A percentile compares a stretch with the other conserved stretches of the same genome.
phyloP scores from a whole-genome alignment of 1,140 invertebrate species.

The Drosophila novamexicana region DNA sequence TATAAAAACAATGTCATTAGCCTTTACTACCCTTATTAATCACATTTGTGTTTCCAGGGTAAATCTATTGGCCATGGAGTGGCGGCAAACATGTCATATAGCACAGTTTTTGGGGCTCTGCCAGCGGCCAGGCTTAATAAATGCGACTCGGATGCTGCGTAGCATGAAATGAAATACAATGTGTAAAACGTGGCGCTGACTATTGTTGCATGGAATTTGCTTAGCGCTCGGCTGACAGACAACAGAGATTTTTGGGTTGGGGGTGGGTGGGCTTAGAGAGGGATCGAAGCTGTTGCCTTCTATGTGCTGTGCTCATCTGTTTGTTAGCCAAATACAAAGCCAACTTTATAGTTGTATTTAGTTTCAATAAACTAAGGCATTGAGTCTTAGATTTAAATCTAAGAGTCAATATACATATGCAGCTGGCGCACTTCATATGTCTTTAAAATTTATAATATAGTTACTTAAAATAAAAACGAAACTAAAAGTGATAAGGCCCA shows the following conservation, averaged over 20 bases:
- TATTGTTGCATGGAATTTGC: conserved; percentile 64
- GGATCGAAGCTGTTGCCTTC: background rate
- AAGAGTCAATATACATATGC: background rate
- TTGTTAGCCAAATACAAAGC: conserved; percentile 5
- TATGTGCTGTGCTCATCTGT: conserved; percentile 17
- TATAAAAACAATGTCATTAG: background rate
- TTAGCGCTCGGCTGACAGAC: conserved; percentile 14
- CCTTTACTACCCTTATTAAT: background rate
- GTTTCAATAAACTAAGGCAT: conserved; percentile 14
- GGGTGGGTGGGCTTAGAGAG: background rate
- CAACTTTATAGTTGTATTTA: conserved; percentile 15
- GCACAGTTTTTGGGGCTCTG: conserved; percentile 40
- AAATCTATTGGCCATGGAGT: conserved; percentile 1
- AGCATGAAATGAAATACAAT: conserved; percentile 68
- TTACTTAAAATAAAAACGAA: background rate
- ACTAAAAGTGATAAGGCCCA: background rate
- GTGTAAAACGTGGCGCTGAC: conserved; percentile 54
- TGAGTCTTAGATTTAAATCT: background rate
- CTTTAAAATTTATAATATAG: too few species aligned
- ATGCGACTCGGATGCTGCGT: conserved; percentile 34
- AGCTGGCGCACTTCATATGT: background rate
- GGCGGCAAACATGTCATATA: conserved; percentile 30
- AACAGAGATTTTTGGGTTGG: background rate
- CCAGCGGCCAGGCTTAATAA: conserved; percentile 43
- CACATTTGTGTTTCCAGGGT: conserved; percentile 7